Evolutionary conservation across 2,113 vertebrate genomes (phyloP).

Genomic region (Conger conger): DNA sequence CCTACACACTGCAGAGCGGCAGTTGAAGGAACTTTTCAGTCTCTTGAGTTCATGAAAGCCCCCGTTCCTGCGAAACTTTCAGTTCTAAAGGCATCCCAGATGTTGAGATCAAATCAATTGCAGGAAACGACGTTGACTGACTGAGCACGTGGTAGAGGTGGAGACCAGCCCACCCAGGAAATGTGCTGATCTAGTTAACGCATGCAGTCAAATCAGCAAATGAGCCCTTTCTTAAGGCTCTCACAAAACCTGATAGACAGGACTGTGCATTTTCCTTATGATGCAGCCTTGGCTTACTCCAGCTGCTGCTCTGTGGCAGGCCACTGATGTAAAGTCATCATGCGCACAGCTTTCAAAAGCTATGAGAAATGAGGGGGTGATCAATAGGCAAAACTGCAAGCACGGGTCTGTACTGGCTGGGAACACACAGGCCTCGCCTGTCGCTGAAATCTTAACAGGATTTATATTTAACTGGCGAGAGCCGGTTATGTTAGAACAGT

Average conservation of each 20-base stretch:
- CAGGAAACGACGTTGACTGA: background rate
- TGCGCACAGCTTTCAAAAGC: background rate
- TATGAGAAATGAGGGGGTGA: background rate
- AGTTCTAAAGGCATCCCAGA: background rate
- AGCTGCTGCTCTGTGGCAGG: too few species aligned
- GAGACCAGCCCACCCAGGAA: background rate
- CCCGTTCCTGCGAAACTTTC: background rate
- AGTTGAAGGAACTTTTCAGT: background rate
- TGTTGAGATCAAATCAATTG: background rate
- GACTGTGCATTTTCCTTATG: background rate
- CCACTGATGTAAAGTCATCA: too few species aligned
- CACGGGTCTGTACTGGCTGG: background rate
- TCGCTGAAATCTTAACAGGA: background rate
- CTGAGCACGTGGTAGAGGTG: background rate
- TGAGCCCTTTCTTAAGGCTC: background rate
- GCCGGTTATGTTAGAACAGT: background rate
- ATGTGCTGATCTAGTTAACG: too few species aligned
- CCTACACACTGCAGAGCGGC: background rate
- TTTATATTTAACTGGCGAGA: background rate
- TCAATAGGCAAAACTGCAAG: background rate
- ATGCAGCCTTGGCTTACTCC: background rate
- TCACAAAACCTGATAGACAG: background rate
- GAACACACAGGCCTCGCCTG: background rate
- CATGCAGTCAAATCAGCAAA: background rate
- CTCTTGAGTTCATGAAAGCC: background rate